Evolutionary conservation across 1,140 invertebrate species (phyloP).

Genomic region (Drosophila biarmipes): DNA sequence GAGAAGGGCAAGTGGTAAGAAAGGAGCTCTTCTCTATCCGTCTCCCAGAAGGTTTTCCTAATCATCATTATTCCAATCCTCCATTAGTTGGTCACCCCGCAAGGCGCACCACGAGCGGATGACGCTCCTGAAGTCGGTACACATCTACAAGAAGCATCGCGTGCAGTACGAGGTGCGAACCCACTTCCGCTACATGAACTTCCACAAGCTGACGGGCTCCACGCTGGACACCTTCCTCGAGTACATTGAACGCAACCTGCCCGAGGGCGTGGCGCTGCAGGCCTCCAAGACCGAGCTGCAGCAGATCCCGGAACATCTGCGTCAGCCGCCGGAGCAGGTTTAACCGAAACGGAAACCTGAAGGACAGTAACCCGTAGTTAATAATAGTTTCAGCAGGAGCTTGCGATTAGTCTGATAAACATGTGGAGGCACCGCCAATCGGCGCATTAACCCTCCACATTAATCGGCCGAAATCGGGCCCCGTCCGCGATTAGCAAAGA

Average conservation of each 20-base stretch:
- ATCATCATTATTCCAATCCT: slow-evolving; percentile 27
- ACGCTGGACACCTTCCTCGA: slow-evolving; percentile 98
- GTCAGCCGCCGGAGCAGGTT: slow-evolving; percentile 70
- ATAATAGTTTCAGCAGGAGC: slow-evolving; percentile 22
- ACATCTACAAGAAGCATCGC: slow-evolving; percentile 96
- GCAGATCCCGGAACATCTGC: slow-evolving; percentile 86
- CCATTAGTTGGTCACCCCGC: slow-evolving; percentile 88
- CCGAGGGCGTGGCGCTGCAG: slow-evolving; percentile 98
- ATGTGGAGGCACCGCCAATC: slow-evolving; percentile 7
- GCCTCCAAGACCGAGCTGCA: slow-evolving; percentile 92
- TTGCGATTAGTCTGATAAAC: slow-evolving; percentile 33
- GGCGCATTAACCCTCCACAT: too few species aligned
- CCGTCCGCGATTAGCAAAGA: slow-evolving; percentile 34
- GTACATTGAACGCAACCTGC: slow-evolving; percentile 98
- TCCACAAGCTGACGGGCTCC: slow-evolving; percentile 95
- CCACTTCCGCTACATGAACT: slow-evolving; percentile 94
- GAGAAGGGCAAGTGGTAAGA: slow-evolving; percentile 90
- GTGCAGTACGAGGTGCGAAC: slow-evolving; percentile 98
- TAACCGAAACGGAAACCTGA: slow-evolving; percentile 19
- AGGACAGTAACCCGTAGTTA: slow-evolving; percentile 26
- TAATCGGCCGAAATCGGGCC: slow-evolving; percentile 16
- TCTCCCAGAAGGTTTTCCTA: not conserved
- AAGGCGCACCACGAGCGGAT: slow-evolving; percentile 91
- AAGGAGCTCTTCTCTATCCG: not conserved
- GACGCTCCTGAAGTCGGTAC: slow-evolving; percentile 94